Base-by-base conservation (phyloP, 2,888 invertebrate species). In the Cyrtodaria siliqua region DNA sequence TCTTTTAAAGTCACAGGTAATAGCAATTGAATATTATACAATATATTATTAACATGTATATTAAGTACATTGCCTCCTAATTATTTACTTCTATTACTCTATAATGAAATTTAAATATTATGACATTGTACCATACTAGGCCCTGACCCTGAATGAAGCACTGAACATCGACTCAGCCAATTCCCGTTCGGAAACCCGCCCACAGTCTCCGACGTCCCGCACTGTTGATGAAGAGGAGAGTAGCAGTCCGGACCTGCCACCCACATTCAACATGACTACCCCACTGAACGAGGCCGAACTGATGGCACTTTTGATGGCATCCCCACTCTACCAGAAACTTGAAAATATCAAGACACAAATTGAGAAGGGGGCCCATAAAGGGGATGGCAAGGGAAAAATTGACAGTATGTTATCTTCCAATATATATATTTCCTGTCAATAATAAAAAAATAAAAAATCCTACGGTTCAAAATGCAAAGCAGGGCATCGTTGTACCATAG, bases 261-360 rank as follows among this genome's bases (percentile, higher is more conserved):
- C 79, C 6, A 73, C 87, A 24, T 91, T 86, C 83, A 79, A 77
- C 42, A 89, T 88, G 89, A 86, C 91, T 8, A 89, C 89, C 27
- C 92, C 92, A 9, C 81, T 92, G 44, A 88, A 91, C 64, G 90
- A 91, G 68, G 88, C 89, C 8, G 92, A 92, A 55, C 79, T 92
- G 12, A 88, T 90, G 44, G 84, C 88, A 8, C 73, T 92, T 42
- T 83, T 92, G 44, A 90, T 91, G 91, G 89, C 91, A 1, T 91
- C 91, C 2, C 92, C 92, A 3, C 83, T 92, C 59, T 92, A 92
- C 74, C 88, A 91, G 84, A 92, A 92, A 77, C 79, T 92, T 78
- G 92, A 92, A 69, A 82, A 86, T 56, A 89, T 92, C 72, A 91
- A 91, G 79, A 87, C 86, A 52, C 72, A 84, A 33, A 83, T 92